Evolutionary conservation across 1,140 invertebrate species (phyloP).

Genomic region (Periplaneta americana): DNA sequence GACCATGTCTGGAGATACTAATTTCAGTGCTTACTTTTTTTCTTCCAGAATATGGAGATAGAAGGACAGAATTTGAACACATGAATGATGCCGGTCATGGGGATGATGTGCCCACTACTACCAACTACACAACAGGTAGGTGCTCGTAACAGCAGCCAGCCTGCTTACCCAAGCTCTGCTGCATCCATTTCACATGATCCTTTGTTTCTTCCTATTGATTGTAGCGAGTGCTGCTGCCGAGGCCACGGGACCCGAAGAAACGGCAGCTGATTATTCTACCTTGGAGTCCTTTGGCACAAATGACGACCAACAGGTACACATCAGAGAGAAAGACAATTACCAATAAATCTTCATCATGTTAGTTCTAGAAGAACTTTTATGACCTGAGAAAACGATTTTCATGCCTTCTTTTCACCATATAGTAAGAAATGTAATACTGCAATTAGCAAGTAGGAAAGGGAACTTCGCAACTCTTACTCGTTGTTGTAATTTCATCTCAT

Average conservation of each 20-base stretch:
- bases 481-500: no score
- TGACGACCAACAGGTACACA: conserved; percentile 12
- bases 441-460: no score
- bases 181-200: not conserved
- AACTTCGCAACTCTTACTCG: no score
- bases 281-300: conserved; percentile 10
- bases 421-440: no score
- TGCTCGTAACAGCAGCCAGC: not conserved
- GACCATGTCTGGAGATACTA: no score
- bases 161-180: not conserved
- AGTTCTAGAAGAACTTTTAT: no score
- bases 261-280: conserved; percentile 19
- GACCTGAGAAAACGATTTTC: no score
- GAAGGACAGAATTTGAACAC: not conserved
- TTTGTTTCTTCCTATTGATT: not conserved
- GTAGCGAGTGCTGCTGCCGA: conserved; percentile 18
- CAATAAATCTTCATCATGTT: no score
- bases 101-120: not conserved
- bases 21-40: no score
- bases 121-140: conserved; percentile 11
- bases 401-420: no score
- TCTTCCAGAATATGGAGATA: not conserved
- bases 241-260: conserved; percentile 19
- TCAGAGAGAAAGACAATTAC: no score
- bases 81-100: conserved; percentile 3